Evolutionary conservation across 2,797 vertebrate species (phyloP).

Genomic region (Helarctos malayanus): DNA sequence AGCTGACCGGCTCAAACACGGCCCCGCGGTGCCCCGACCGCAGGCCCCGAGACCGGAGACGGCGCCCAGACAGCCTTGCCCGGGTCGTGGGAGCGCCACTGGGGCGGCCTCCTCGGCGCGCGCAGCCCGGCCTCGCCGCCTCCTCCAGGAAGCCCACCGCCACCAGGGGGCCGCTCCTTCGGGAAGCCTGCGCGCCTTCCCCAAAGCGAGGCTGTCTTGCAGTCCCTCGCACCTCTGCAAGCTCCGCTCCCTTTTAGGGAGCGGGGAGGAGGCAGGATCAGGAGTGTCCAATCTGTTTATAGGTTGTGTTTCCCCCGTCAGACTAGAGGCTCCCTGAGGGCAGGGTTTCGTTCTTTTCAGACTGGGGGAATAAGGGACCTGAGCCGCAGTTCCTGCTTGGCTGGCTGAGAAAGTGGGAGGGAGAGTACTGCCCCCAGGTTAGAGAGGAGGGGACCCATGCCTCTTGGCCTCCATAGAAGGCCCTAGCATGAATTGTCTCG

Average conservation of each 20-base stretch:
- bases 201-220: neutral
- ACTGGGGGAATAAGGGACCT: neutral
- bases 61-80: conserved; percentile 83
- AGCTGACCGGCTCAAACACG: conserved; percentile 86
- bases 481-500: neutral
- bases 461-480: neutral
- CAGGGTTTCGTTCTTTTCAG: neutral
- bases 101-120: conserved; percentile 49
- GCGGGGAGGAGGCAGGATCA: neutral
- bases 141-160: conserved; percentile 76
- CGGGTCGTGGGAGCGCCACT: conserved; percentile 83
- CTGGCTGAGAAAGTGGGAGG: neutral
- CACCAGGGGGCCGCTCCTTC: neutral
- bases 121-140: neutral
- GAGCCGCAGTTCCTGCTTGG: neutral
- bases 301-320: no score
- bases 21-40: conserved; percentile 84
- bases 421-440: neutral
- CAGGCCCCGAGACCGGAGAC: conserved; percentile 84
- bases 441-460: neutral
- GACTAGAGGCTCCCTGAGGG: neutral
- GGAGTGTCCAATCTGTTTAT: neutral
- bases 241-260: neutral
- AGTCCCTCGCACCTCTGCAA: neutral
- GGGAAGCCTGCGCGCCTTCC: neutral